Evolutionary conservation across 2,888 invertebrate genomes (phyloP).

Genomic region (Sipha maydis): DNA sequence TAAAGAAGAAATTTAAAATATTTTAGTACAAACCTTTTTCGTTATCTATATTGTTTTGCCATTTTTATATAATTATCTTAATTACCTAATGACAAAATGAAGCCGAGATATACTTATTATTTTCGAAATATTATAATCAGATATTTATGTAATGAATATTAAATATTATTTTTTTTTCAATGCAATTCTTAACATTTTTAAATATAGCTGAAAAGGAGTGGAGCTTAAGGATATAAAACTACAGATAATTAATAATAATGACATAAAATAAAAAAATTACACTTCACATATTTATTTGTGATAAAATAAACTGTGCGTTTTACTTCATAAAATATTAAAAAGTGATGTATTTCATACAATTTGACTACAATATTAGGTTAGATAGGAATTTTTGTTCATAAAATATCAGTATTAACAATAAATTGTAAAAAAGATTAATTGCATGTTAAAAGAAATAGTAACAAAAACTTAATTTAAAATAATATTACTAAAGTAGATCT

Average conservation of each 20-base stretch:
- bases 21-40: neutral
- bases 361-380: conserved; percentile 20
- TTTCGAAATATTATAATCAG: neutral
- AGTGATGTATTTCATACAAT: conserved; percentile 14
- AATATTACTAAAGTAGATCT: conserved; percentile 1
- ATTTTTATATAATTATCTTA: neutral
- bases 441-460: neutral
- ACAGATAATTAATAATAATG: neutral
- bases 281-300: conserved; percentile 45
- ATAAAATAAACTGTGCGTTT: conserved; percentile 18
- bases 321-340: conserved; percentile 12
- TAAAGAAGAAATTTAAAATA: neutral
- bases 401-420: neutral
- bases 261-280: conserved; percentile 8
- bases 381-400: neutral
- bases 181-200: neutral
- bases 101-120: neutral
- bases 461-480: neutral
- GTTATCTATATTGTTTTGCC: neutral
- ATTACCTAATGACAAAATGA: neutral
- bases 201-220: neutral
- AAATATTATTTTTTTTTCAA: neutral
- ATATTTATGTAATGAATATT: neutral
- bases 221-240: neutral
- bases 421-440: neutral